phyloP scores from a whole-genome alignment of 2,888 invertebrate genomes.

The Ariolimax columbianus region DNA sequence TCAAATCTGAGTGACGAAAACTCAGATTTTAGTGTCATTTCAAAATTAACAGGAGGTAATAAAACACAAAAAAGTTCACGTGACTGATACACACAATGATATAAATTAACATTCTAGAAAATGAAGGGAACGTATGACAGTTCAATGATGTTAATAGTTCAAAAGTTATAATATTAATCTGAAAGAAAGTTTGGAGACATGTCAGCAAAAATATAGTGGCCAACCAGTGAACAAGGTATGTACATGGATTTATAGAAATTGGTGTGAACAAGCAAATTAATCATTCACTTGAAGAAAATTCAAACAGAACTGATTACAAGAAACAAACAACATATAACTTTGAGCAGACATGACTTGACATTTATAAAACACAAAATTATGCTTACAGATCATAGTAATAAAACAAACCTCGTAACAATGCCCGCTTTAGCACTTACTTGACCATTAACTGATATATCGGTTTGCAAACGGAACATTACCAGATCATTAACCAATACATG shows the following conservation, averaged over 20 bases:
- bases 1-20: background rate
- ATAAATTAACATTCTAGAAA: background rate
- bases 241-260: conserved; percentile 44
- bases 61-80: background rate
- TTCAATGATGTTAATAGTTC: conserved; percentile 3
- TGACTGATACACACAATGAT: background rate
- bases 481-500: too few species aligned
- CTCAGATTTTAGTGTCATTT: background rate
- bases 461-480: too few species aligned
- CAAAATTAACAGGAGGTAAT: background rate
- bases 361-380: too few species aligned
- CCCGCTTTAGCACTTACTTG: too few species aligned
- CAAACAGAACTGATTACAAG: background rate
- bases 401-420: too few species aligned
- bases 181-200: conserved; percentile 38
- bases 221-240: conserved; percentile 37
- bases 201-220: conserved; percentile 23
- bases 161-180: conserved; percentile 27
- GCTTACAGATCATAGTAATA: background rate
- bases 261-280: background rate
- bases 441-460: too few species aligned
- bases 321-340: conserved; percentile 10
- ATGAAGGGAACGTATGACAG: conserved; percentile 15
- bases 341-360: conserved; percentile 31
- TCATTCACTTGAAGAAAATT: background rate